Conservation (phyloP, 2,797 vertebrate genomes). For the Gymnopithys bicolor region DNA sequence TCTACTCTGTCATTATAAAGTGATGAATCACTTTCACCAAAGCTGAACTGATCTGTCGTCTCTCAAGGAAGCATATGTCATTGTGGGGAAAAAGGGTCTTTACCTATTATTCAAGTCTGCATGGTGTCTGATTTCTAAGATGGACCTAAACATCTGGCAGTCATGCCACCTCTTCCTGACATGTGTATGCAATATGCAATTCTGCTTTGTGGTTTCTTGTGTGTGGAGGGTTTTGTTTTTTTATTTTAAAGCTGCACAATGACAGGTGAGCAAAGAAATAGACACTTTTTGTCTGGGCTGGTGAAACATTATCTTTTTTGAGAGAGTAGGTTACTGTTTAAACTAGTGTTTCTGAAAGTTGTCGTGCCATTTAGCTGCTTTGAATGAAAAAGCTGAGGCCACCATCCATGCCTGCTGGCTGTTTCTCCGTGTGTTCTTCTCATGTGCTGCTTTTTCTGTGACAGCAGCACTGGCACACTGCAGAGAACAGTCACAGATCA, state of each 20-base stretch:
- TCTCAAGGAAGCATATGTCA: constrained; percentile 57
- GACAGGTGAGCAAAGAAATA: constrained; percentile 25
- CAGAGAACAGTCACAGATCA: not conserved
- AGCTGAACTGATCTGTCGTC: constrained; percentile 58
- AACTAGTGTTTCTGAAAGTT: not conserved
- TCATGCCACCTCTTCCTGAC: constrained; percentile 16
- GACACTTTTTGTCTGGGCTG: not conserved
- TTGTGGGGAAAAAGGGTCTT: not conserved
- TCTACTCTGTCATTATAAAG: constrained; percentile 37
- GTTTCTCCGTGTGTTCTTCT: not conserved
- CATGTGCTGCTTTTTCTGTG: not conserved
- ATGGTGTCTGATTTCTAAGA: constrained; percentile 38
- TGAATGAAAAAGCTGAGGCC: not conserved
- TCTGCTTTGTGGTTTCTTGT: not conserved
- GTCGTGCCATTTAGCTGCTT: not conserved
- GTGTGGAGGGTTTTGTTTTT: not conserved
- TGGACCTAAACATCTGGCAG: constrained; percentile 53
- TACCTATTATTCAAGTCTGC: constrained; percentile 24
- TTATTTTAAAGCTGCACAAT: not conserved
- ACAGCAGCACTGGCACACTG: not conserved
- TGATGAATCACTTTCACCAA: constrained; percentile 68
- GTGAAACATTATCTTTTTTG: constrained; percentile 19
- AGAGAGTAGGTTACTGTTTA: not conserved
- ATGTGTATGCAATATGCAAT: not conserved
- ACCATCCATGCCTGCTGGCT: not conserved